phyloP scores from a whole-genome alignment of 2,113 vertebrate species.

The Colius striatus region DNA sequence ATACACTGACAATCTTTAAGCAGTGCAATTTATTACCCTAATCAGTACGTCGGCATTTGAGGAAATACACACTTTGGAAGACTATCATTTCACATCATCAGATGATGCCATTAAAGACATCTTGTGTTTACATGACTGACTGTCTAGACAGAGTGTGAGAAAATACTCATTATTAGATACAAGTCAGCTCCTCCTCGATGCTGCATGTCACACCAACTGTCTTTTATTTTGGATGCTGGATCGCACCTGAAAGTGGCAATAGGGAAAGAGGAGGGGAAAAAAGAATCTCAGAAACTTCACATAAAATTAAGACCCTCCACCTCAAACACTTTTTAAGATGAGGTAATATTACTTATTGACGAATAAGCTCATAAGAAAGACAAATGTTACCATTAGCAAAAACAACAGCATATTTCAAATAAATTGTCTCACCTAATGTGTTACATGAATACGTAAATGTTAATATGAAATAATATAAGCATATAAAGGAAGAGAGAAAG shows the following conservation, averaged over 20 bases:
- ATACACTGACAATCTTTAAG: neutral
- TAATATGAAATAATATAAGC: neutral
- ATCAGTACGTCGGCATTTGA: neutral
- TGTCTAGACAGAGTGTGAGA: constrained; percentile 20
- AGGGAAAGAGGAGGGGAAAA: neutral
- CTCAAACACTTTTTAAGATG: neutral
- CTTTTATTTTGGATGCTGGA: neutral
- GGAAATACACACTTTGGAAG: neutral
- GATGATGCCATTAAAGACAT: constrained; percentile 29
- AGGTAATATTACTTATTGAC: neutral
- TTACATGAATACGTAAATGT: neutral
- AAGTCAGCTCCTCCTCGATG: neutral
- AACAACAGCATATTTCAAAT: neutral
- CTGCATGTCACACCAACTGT: neutral
- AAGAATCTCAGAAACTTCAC: neutral
- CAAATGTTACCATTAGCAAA: neutral
- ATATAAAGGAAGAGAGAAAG: neutral
- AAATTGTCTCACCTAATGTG: neutral
- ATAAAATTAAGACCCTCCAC: neutral
- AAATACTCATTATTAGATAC: constrained; percentile 21
- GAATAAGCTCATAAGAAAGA: neutral
- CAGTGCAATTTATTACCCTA: neutral
- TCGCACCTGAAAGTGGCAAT: neutral
- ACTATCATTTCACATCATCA: constrained; percentile 29
- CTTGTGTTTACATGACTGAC: constrained; percentile 36